phyloP scores from a whole-genome alignment of 2,888 invertebrate genomes.

The Drosophila silvestris region DNA sequence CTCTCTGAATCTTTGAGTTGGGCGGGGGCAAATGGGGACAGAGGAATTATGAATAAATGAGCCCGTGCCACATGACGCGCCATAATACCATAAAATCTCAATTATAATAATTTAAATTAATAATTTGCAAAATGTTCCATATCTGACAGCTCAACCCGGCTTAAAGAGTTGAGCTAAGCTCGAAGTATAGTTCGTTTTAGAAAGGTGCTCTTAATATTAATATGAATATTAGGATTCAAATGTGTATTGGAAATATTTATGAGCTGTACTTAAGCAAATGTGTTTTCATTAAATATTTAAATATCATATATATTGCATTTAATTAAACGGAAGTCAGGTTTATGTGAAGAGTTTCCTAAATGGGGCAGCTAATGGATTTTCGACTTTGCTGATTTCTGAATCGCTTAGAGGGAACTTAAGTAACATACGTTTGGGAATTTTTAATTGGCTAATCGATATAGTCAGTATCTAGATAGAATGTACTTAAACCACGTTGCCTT shows the following conservation, averaged over 20 bases:
- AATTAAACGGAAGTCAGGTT: constrained; percentile 32
- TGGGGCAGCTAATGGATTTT: constrained; percentile 6
- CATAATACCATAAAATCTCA: constrained; percentile 66
- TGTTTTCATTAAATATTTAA: constrained; percentile 5
- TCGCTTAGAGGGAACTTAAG: neutral
- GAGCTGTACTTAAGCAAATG: neutral
- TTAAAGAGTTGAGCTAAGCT: neutral
- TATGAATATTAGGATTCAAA: neutral
- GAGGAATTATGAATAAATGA: constrained; percentile 19
- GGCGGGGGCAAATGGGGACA: neutral
- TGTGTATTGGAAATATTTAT: neutral
- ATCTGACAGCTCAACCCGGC: constrained; percentile 53
- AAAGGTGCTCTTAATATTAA: constrained; percentile 6
- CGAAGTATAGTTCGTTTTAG: neutral
- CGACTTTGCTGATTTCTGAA: neutral
- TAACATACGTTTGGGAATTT: neutral
- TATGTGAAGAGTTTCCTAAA: neutral
- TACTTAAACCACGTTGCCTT: neutral
- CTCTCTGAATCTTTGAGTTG: neutral
- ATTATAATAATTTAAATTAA: constrained; percentile 72
- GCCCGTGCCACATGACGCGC: constrained; percentile 33
- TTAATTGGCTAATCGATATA: neutral
- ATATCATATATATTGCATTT: constrained; percentile 1
- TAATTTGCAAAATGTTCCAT: constrained; percentile 55
- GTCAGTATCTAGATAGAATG: neutral